Percentiles rank a stretch among this genome's conserved stretches.
Evolutionary conservation across 2,797 vertebrate genomes (phyloP).

Genomic region (Gymnothorax javanicus): DNA sequence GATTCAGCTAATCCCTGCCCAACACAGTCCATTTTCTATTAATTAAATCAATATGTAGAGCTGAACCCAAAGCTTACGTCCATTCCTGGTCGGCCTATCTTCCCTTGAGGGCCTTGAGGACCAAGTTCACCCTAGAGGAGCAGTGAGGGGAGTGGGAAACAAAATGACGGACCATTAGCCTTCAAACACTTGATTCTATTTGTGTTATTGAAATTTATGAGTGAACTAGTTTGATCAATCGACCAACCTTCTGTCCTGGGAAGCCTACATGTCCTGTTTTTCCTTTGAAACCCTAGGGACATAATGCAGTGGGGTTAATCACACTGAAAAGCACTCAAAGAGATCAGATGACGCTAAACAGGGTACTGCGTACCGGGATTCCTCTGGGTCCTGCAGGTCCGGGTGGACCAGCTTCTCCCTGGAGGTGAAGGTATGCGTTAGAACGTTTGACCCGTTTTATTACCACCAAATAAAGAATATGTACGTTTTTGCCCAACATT

Average conservation of each 20-base stretch:
- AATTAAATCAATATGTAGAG: not conserved
- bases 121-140: constrained; percentile 83
- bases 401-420: constrained; percentile 83
- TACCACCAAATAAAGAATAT: not conserved
- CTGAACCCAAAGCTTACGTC: constrained; percentile 72
- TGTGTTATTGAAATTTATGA: not conserved
- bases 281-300: constrained; percentile 91
- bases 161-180: not conserved
- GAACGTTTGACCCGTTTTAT: not conserved
- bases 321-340: constrained; percentile 46
- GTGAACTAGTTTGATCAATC: constrained; percentile 9
- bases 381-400: constrained; percentile 85
- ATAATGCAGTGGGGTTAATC: constrained; percentile 51
- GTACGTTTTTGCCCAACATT: not conserved
- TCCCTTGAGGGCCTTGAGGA: constrained; percentile 80
- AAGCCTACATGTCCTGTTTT: constrained; percentile 88
- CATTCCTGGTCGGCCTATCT: constrained; percentile 78
- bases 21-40: not conserved
- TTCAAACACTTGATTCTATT: not conserved
- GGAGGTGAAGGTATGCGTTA: constrained; percentile 32
- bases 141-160: not conserved
- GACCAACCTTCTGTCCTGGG: constrained; percentile 87
- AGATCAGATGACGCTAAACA: not conserved
- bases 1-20: not conserved
- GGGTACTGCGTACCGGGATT: constrained; percentile 75